A percentile compares a stretch with the other conserved stretches of the same genome.
These are phyloP conservation scores for Sciurus niger DNA, from an alignment of 2,113 vertebrate genomes.

Conservation along the genomic window DNA sequence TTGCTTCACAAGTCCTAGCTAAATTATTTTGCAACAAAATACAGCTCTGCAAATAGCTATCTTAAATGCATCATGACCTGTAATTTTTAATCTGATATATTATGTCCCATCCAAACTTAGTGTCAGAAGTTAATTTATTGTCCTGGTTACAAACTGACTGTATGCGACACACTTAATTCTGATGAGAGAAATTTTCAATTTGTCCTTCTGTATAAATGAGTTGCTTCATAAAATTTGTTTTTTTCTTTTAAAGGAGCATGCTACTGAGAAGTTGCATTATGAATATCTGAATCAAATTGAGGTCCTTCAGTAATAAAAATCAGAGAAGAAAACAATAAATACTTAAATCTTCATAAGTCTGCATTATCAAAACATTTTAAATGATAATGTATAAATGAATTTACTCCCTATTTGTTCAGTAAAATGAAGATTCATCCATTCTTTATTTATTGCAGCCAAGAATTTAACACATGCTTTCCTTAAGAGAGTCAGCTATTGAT, in stretches of 20 bases:
- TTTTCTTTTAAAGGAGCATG: conserved; percentile 66
- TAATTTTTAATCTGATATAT: conserved; percentile 83
- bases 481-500: neutral
- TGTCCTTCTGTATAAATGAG: conserved; percentile 63
- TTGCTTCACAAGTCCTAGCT: conserved; percentile 76
- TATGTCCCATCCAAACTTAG: conserved; percentile 74
- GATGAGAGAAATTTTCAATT: conserved; percentile 81
- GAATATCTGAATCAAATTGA: conserved; percentile 62
- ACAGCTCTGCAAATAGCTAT: conserved; percentile 64
- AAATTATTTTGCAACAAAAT: conserved; percentile 82
- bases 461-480: neutral
- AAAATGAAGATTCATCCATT: conserved; percentile 74
- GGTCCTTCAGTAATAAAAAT: conserved; percentile 78
- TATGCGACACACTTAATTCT: conserved; percentile 83
- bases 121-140: conserved; percentile 84
- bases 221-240: conserved; percentile 72
- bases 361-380: conserved; percentile 69
- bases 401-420: neutral
- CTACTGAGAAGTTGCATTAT: conserved; percentile 59
- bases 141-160: conserved; percentile 72
- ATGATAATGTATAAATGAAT: neutral
- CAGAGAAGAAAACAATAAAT: conserved; percentile 67
- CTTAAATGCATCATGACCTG: conserved; percentile 78
- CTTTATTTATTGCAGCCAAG: conserved; percentile 71
- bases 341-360: conserved; percentile 69